Evolutionary conservation across 2,113 vertebrate species (phyloP).

Genomic region (Trachemys scripta): DNA sequence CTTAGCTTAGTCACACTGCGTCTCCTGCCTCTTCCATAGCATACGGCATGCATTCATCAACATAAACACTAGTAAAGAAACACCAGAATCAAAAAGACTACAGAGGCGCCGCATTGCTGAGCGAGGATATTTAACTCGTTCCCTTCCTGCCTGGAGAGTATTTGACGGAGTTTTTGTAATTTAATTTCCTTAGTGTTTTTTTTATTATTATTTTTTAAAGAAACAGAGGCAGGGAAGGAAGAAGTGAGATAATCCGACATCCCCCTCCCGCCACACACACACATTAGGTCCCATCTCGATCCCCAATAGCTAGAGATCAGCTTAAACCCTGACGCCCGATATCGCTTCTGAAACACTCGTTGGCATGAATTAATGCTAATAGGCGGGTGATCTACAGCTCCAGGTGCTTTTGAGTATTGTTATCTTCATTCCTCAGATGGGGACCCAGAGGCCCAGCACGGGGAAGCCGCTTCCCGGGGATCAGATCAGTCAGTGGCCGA

Average conservation of each 20-base stretch:
- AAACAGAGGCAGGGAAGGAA: not conserved
- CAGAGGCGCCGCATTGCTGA: fast-evolving
- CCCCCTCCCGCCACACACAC: too few relatives aligned
- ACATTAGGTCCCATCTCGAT: not conserved
- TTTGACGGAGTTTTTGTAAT: not conserved
- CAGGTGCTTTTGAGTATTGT: too few relatives aligned
- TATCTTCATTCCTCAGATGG: too few relatives aligned
- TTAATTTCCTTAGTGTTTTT: not conserved
- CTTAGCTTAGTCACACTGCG: not conserved
- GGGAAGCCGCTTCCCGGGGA: not conserved
- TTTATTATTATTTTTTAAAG: not conserved
- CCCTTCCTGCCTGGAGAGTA: fast-evolving
- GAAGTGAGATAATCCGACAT: not conserved
- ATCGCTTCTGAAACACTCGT: not conserved
- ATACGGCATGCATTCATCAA: fast-evolving
- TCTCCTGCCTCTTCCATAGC: not conserved
- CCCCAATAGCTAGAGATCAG: not conserved
- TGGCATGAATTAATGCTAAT: not conserved
- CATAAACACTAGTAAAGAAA: not conserved
- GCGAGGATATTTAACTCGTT: not conserved
- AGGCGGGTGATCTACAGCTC: not conserved
- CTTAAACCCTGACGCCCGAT: not conserved
- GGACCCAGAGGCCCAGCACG: too few relatives aligned
- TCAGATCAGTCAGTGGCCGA: not conserved
- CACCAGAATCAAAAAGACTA: fast-evolving